Percentiles rank a stretch among this genome's conserved stretches.
Evolutionary conservation across 1,140 invertebrate genomes (phyloP).

Genomic region (Rhagoletis zephyria): DNA sequence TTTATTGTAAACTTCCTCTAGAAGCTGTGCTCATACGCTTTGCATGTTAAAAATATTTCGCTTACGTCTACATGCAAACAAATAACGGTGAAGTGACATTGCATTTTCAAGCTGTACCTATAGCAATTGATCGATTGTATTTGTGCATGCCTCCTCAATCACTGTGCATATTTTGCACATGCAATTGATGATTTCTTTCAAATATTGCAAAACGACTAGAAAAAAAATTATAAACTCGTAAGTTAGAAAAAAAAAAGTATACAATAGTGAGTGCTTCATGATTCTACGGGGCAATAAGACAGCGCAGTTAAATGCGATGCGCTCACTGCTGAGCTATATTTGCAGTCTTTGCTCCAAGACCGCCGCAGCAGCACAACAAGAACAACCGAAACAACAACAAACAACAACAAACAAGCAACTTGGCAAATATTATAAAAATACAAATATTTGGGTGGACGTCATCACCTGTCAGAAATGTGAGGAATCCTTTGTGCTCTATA

Average conservation of each 20-base stretch:
- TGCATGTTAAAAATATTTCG: neutral
- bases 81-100: neutral
- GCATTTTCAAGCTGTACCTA: neutral
- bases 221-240: neutral
- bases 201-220: neutral
- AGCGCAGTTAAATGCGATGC: neutral
- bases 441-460: constrained; percentile 33
- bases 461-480: constrained; percentile 48
- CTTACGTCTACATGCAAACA: neutral
- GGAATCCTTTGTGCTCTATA: constrained; percentile 36
- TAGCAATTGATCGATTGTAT: constrained; percentile 11
- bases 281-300: constrained; percentile 4
- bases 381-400: neutral
- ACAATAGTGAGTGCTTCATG: neutral
- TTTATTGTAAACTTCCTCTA: neutral
- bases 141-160: neutral
- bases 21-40: neutral
- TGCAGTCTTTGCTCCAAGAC: neutral
- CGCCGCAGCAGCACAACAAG: neutral
- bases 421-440: neutral
- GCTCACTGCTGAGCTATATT: neutral
- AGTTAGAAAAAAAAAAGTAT: no score
- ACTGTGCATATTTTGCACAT: neutral
- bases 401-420: neutral
- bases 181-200: neutral